Percentiles rank a stretch among this genome's conserved stretches.
phyloP scores from a whole-genome alignment of 2,797 vertebrate species.

The Catostomus latipinnis region DNA sequence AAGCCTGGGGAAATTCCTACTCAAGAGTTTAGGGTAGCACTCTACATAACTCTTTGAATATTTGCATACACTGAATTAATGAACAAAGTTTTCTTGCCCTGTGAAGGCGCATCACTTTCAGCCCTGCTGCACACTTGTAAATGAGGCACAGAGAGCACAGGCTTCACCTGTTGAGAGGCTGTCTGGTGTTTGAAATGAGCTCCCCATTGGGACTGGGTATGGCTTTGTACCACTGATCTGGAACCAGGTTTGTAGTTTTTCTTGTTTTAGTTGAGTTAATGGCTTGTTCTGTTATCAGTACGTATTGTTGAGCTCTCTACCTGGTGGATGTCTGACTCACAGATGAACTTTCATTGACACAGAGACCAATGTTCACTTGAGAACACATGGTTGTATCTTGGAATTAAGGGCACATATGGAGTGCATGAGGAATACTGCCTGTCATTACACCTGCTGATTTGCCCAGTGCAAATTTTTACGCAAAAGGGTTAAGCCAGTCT shows the following conservation, averaged over 20 bases:
- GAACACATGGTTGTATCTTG: constrained; percentile 28
- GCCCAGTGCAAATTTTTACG: constrained; percentile 21
- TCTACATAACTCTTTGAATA: constrained; percentile 56
- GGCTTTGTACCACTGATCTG: constrained; percentile 45
- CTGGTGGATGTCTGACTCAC: constrained; percentile 43
- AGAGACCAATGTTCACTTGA: constrained; percentile 35
- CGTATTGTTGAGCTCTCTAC: background rate
- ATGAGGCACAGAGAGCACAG: constrained; percentile 62
- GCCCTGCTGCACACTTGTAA: constrained; percentile 65
- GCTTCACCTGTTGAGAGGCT: constrained; percentile 65
- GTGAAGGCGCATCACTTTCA: constrained; percentile 59
- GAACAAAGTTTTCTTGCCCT: constrained; percentile 62
- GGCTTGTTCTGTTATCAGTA: constrained; percentile 40
- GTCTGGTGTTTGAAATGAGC: constrained; percentile 67
- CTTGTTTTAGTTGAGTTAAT: constrained; percentile 9
- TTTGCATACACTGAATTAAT: constrained; percentile 54
- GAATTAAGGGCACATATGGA: constrained; percentile 6
- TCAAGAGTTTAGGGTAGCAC: constrained; percentile 23
- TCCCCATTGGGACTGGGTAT: constrained; percentile 54
- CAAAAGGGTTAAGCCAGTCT: constrained; percentile 28
- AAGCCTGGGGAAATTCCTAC: constrained; percentile 54
- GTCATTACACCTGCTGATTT: constrained; percentile 39
- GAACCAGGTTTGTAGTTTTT: constrained; percentile 33
- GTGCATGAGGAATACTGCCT: constrained; percentile 33
- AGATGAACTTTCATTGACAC: constrained; percentile 50